These are phyloP conservation scores for Melozone crissalis DNA, from an alignment of 2,113 vertebrate species.

Conservation along the genomic window DNA sequence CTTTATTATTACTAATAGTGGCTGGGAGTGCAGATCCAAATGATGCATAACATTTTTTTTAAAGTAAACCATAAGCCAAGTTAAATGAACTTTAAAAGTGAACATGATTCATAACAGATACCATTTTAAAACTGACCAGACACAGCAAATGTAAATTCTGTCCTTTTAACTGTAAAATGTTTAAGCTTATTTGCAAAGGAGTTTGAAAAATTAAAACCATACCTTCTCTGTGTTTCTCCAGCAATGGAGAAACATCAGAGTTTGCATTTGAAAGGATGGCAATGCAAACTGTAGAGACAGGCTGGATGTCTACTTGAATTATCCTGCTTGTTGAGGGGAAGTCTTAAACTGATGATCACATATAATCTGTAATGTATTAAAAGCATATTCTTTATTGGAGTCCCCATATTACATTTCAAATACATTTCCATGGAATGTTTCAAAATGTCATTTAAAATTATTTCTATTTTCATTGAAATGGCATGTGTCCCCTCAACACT, in stretches of 20 bases:
- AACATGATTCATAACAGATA: conserved; percentile 74
- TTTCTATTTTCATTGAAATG: conserved; percentile 60
- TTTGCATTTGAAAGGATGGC: conserved; percentile 60
- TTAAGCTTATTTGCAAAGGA: conserved; percentile 72
- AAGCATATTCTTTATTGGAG: conserved; percentile 69
- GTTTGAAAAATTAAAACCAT: conserved; percentile 74
- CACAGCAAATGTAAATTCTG: conserved; percentile 72
- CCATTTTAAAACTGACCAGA: conserved; percentile 69
- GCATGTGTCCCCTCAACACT: conserved; percentile 66
- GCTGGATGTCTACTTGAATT: conserved; percentile 69
- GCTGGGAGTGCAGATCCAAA: conserved; percentile 46
- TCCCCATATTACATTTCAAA: conserved; percentile 73
- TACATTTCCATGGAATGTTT: conserved; percentile 74
- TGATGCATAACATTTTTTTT: conserved; percentile 57
- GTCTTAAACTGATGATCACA: conserved; percentile 71
- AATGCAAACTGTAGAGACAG: conserved; percentile 51
- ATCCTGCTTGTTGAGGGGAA: conserved; percentile 63
- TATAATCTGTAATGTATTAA: conserved; percentile 74
- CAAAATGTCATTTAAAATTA: conserved; percentile 68
- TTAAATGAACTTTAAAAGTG: conserved; percentile 75
- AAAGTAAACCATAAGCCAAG: conserved; percentile 66
- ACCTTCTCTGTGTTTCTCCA: conserved; percentile 38
- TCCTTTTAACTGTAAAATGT: conserved; percentile 71
- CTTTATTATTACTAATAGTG: conserved; percentile 63
- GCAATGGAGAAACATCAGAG: conserved; percentile 52